A percentile compares a stretch with the other conserved stretches of the same genome.
Evolutionary conservation across 2,888 invertebrate genomes (phyloP).

Genomic region (Allolobophora icterica): DNA sequence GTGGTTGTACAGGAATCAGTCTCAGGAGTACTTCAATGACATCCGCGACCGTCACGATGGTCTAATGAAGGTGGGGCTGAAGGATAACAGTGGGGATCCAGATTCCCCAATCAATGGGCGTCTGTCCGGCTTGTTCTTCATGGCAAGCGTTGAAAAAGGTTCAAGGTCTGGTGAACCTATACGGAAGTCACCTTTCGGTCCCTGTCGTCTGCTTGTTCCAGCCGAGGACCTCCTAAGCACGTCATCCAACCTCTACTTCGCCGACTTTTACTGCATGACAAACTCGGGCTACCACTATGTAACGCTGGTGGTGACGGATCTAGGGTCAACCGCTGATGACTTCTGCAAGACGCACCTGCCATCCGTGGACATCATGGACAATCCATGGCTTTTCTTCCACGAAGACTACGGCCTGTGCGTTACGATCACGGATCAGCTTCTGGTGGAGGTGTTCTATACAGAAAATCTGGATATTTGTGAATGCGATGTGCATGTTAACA

Average conservation of each 20-base stretch:
- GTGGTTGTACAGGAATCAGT: constrained; percentile 43
- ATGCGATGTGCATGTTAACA: background rate
- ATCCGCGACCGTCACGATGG: constrained; percentile 18
- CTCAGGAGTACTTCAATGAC: constrained; percentile 36
- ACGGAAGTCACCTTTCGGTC: constrained; percentile 22
- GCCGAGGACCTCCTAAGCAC: background rate
- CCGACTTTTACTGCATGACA: constrained; percentile 29
- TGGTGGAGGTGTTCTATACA: background rate
- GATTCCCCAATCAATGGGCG: constrained; percentile 36
- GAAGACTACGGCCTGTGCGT: background rate
- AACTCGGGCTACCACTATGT: constrained; percentile 32
- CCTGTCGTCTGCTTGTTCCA: constrained; percentile 12
- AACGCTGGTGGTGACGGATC: constrained; percentile 38
- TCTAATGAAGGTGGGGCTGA: constrained; percentile 38
- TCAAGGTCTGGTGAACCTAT: background rate
- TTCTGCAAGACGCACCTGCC: constrained; percentile 34
- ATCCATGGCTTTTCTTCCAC: background rate
- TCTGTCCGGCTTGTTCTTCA: constrained; percentile 40
- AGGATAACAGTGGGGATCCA: constrained; percentile 40
- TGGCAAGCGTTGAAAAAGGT: constrained; percentile 29
- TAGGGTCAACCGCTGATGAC: constrained; percentile 34
- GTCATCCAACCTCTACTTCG: constrained; percentile 21
- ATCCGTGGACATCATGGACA: background rate
- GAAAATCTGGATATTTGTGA: background rate
- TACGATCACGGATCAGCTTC: background rate